These are phyloP conservation scores for Zygogramma bicolorata DNA, from an alignment of 2,888 invertebrate species.

Conservation along the genomic window DNA sequence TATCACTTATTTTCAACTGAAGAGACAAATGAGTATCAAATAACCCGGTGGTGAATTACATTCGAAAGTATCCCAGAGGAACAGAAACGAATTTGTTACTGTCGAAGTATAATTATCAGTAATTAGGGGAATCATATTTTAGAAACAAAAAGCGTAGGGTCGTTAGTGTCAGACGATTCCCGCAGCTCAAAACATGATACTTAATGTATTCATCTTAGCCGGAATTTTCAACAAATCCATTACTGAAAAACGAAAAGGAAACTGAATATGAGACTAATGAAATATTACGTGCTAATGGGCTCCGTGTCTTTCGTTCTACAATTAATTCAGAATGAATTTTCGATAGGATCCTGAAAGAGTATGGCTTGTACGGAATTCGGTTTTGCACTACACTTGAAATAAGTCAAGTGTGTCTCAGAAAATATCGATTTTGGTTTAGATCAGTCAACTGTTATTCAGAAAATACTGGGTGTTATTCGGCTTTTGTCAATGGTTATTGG, in stretches of 20 bases:
- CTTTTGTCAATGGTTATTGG: too few species aligned
- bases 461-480: too few species aligned
- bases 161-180: slow-evolving; percentile 52
- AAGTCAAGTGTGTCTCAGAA: too few species aligned
- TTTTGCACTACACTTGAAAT: background rate
- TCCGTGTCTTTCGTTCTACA: background rate
- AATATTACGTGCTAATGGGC: background rate
- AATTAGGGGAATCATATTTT: slow-evolving; percentile 63
- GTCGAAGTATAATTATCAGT: slow-evolving; percentile 58
- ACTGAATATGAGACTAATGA: slow-evolving; percentile 14
- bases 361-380: background rate
- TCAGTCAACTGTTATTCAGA: too few species aligned
- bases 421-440: too few species aligned
- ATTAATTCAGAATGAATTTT: background rate
- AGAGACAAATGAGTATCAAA: slow-evolving; percentile 10
- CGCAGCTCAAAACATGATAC: slow-evolving; percentile 46
- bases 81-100: slow-evolving; percentile 54
- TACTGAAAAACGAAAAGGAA: slow-evolving; percentile 16
- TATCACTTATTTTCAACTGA: background rate
- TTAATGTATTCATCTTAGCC: slow-evolving; percentile 48
- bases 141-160: slow-evolving; percentile 51
- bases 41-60: slow-evolving; percentile 36
- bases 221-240: slow-evolving; percentile 37
- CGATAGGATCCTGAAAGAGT: background rate
- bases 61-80: slow-evolving; percentile 51